Evolutionary conservation across 1,140 invertebrate species (phyloP), one percentile per base, ranked within the genome.

Genomic region (Bombus confusus): DNA sequence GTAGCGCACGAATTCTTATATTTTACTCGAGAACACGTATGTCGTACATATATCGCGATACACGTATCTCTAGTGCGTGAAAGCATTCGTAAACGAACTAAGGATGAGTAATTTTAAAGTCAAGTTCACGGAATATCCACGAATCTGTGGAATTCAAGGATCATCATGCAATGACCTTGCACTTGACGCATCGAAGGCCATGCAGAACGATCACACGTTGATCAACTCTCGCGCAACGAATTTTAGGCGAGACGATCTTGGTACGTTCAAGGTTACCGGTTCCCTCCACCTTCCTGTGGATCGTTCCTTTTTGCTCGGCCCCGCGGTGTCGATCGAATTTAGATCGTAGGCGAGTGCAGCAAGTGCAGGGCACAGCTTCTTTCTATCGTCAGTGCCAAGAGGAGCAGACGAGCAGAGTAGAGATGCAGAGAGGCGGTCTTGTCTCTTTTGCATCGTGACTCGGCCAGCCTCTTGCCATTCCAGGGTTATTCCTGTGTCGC

Each of bases 311-410:
- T 89, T 82, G 74, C 80, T 41, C 73, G 80, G 37, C 72, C 77
- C 72, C 73, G 47, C 83, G 68, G 85, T 85, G 83, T 78, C 84
- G 80, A 87, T 91, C 88, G 85, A 79, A 92, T 91, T 91, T 92
- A 92, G 90, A 88, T 78, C 86, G 66, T 72, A 68, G 77, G 62
- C 86, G 52, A 87, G 72, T 41, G 86, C 73, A 80, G 37, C 77
- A 66, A 89, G 81, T 59, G 76, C 77, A 73, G 77, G 22, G 80
- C 66, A 41, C 47, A 22, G 78, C 69, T 87, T 90, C 72, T 86
- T 83, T 87, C 86, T 31, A 69, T 79, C 80, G 62, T 39, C 80
- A 31, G 84, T 88, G 88, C 89, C 89, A 90, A 90, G 88, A 90
- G 59, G 85, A 80, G 77, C 43, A 15, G 80, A 86, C 52, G 75